phyloP scores from a whole-genome alignment of 2,888 invertebrate genomes.

The Siphonodentalium dalli region DNA sequence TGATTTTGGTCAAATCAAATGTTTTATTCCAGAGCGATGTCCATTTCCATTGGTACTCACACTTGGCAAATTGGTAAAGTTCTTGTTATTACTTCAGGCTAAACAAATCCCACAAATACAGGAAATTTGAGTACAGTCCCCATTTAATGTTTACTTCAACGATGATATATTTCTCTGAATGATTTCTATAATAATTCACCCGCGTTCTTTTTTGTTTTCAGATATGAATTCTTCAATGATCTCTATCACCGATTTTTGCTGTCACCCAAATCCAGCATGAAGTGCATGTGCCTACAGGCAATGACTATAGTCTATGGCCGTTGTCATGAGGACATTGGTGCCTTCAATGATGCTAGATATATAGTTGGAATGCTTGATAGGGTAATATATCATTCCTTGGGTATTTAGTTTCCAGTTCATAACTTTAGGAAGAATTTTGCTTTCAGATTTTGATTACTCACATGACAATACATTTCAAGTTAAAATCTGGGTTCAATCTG shows the following conservation, averaged over 20 bases:
- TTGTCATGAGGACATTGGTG: conserved; percentile 94
- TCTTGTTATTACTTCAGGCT: too few relatives aligned
- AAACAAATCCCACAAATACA: too few relatives aligned
- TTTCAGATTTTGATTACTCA: neutral
- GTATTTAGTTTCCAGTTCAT: neutral
- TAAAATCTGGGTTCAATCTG: too few relatives aligned
- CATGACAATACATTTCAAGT: too few relatives aligned
- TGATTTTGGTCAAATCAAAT: too few relatives aligned
- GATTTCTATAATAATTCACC: neutral
- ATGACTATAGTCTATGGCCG: conserved; percentile 98
- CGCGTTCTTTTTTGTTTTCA: conserved; percentile 24
- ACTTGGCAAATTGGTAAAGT: too few relatives aligned
- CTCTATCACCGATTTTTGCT: conserved; percentile 96
- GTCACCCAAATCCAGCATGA: conserved; percentile 89
- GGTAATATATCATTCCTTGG: too few relatives aligned
- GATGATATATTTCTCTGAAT: too few relatives aligned
- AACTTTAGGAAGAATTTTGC: neutral
- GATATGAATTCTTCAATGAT: conserved; percentile 92
- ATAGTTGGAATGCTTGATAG: conserved; percentile 94
- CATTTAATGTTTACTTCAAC: too few relatives aligned
- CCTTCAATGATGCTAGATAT: conserved; percentile 95
- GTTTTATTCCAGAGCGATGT: too few relatives aligned
- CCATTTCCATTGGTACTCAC: too few relatives aligned
- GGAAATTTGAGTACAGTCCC: too few relatives aligned
- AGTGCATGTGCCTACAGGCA: conserved; percentile 96